Evolutionary conservation across 2,113 vertebrate species (phyloP).

Genomic region (Dryoscopus gambensis): DNA sequence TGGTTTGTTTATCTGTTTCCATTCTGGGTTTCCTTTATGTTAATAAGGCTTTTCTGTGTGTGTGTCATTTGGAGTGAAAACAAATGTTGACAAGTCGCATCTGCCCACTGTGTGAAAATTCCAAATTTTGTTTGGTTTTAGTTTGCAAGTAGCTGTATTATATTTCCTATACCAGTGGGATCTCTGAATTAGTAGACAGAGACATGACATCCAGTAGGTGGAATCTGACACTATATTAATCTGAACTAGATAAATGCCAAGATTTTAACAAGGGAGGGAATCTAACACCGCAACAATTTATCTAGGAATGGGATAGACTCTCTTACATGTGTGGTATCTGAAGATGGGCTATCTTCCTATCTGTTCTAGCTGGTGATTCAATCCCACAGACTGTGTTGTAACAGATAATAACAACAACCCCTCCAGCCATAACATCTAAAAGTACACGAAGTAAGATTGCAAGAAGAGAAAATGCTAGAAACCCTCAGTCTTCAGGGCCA

Average conservation of each 20-base stretch:
- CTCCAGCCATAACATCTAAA: not conserved
- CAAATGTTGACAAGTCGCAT: constrained; percentile 1
- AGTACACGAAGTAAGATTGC: not conserved
- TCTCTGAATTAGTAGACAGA: constrained; percentile 15
- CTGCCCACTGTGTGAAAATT: constrained; percentile 43
- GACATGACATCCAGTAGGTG: constrained; percentile 30
- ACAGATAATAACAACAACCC: not conserved
- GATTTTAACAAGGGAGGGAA: constrained; percentile 5
- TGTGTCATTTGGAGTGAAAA: not conserved
- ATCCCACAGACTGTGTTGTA: not conserved
- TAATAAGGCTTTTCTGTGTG: not conserved
- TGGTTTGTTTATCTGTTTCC: not conserved
- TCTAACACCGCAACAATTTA: not conserved
- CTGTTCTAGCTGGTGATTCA: not conserved
- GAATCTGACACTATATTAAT: constrained; percentile 28
- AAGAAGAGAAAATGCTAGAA: not conserved
- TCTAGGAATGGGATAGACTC: not conserved
- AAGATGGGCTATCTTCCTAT: not conserved
- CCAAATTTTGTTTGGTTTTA: constrained; percentile 23
- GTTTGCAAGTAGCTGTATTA: constrained; percentile 33
- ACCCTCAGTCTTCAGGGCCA: not conserved
- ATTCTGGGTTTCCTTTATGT: not conserved
- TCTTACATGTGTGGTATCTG: not conserved
- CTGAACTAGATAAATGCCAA: constrained; percentile 25
- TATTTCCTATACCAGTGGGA: constrained; percentile 6